phyloP scores from a whole-genome alignment of 2,797 vertebrate species.

The Acrossocheilus wenchowensis region DNA sequence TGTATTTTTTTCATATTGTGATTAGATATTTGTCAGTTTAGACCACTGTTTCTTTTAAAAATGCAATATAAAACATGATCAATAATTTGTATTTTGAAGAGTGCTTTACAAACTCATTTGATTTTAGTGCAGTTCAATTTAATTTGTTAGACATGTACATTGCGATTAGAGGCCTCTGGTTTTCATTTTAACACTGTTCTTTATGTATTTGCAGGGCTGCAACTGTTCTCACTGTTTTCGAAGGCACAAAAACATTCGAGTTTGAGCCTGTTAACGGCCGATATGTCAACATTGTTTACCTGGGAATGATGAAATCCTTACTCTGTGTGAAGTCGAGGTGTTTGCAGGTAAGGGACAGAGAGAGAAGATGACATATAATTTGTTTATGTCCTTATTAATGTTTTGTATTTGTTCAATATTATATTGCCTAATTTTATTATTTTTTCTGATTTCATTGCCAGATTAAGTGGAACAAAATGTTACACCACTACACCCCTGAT shows the following conservation, averaged over 20 bases:
- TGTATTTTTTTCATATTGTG: neutral
- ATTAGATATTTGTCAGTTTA: too few species aligned
- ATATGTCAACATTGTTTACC: conserved; percentile 35
- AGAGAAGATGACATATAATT: neutral
- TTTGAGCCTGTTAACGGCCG: neutral
- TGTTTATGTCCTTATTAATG: neutral
- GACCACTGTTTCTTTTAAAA: neutral
- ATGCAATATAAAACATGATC: neutral
- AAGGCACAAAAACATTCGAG: neutral
- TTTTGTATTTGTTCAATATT: too few species aligned
- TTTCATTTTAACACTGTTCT: neutral
- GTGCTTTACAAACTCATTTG: neutral
- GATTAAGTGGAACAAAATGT: neutral
- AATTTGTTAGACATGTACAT: neutral
- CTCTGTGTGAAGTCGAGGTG: conserved; percentile 41
- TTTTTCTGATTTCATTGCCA: neutral
- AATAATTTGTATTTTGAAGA: neutral
- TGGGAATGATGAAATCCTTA: neutral
- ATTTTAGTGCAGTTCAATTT: neutral
- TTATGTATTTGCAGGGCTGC: neutral
- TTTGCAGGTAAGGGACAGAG: conserved; percentile 3
- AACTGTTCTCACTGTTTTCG: neutral
- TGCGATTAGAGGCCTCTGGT: too few species aligned
- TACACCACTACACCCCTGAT: neutral
- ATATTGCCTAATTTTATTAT: too few species aligned